Evolutionary conservation across 1,140 invertebrate genomes (phyloP).

Genomic region (Neotoxoptera formosana): DNA sequence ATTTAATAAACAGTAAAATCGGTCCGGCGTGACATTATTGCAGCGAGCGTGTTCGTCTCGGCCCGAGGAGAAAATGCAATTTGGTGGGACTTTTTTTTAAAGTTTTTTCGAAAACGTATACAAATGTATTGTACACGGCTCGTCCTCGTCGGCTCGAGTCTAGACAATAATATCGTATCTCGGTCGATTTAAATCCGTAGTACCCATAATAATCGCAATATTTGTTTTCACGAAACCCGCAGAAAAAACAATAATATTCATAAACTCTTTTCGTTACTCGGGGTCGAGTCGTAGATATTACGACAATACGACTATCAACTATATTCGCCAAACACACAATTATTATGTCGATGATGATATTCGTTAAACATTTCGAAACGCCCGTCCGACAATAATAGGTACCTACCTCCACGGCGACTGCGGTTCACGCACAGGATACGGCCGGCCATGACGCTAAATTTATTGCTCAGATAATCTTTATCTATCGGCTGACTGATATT

Average conservation of each 20-base stretch:
- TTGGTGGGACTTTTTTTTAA: background rate
- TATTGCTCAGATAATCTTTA: background rate
- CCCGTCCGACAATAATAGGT: background rate
- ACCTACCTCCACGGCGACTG: background rate
- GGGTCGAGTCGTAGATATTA: background rate
- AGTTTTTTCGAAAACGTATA: too few species aligned
- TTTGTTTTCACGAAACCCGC: background rate
- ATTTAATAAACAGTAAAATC: background rate
- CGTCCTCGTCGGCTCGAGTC: background rate
- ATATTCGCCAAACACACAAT: background rate
- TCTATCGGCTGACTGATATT: slow-evolving; percentile 2
- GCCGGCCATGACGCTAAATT: background rate
- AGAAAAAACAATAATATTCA: too few species aligned
- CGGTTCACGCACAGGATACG: background rate
- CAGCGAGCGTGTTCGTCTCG: background rate
- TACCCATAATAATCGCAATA: background rate
- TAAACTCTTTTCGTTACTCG: background rate
- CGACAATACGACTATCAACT: background rate
- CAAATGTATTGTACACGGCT: too few species aligned
- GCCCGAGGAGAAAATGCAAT: background rate
- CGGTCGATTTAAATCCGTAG: background rate
- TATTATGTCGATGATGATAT: too few species aligned
- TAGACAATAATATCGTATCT: background rate
- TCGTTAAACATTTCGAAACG: background rate
- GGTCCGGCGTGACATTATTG: background rate